phyloP scores from a whole-genome alignment of 2,113 vertebrate species.

The Euleptes europaea region DNA sequence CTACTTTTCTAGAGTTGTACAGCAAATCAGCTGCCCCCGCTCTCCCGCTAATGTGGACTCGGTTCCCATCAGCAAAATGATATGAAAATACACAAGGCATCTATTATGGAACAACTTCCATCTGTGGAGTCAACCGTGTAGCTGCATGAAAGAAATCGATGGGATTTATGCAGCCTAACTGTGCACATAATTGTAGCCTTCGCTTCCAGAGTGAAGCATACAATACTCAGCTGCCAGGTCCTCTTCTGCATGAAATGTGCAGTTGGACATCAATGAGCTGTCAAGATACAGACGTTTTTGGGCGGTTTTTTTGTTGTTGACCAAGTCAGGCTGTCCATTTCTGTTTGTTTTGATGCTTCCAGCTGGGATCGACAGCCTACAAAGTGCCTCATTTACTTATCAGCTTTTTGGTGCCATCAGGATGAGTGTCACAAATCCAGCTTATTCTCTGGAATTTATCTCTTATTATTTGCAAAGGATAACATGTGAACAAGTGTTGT shows the following conservation, averaged over 20 bases:
- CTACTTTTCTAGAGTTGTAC: neutral
- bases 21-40: neutral
- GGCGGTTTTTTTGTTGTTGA: neutral
- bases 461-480: neutral
- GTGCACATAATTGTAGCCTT: constrained; percentile 17
- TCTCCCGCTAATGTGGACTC: neutral
- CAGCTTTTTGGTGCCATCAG: neutral
- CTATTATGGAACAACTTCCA: neutral
- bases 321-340: neutral
- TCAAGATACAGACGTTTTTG: constrained; percentile 3
- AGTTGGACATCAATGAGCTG: neutral
- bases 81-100: neutral
- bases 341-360: constrained; percentile 17
- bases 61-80: neutral
- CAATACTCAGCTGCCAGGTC: neutral
- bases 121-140: neutral
- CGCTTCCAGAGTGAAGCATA: neutral
- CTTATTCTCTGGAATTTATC: neutral
- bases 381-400: constrained; percentile 12
- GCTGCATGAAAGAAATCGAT: neutral
- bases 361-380: constrained; percentile 8
- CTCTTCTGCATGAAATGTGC: constrained; percentile 5
- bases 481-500: neutral
- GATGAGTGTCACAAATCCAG: neutral
- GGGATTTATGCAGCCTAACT: neutral